Evolutionary conservation across 2,888 invertebrate species (phyloP).

Genomic region (Drosophila buzzatii): DNA sequence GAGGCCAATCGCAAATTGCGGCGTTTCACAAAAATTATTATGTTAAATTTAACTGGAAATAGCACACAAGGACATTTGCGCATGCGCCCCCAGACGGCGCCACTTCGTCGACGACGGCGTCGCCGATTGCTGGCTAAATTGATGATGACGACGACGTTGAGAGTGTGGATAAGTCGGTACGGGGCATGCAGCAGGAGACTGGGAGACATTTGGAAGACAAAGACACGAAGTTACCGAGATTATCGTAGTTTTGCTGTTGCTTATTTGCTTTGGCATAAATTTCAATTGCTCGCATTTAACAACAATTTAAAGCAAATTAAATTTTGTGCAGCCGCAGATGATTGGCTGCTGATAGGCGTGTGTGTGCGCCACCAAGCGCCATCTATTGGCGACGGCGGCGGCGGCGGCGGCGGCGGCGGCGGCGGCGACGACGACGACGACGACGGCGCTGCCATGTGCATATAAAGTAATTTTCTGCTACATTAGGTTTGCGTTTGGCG

Average conservation of each 20-base stretch:
- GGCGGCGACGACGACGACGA: slow-evolving; percentile 25
- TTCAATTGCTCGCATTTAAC: slow-evolving; percentile 81
- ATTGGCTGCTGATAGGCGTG: slow-evolving; percentile 76
- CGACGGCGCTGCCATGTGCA: slow-evolving; percentile 73
- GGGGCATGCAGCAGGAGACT: background rate
- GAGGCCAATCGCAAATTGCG: slow-evolving; percentile 69
- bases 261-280: slow-evolving; percentile 72
- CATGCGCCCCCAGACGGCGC: slow-evolving; percentile 79
- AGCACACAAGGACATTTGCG: slow-evolving; percentile 80
- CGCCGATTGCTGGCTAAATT: slow-evolving; percentile 73
- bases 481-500: slow-evolving; percentile 63
- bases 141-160: slow-evolving; percentile 70
- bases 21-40: slow-evolving; percentile 78
- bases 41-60: slow-evolving; percentile 75
- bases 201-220: slow-evolving; percentile 16
- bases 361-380: slow-evolving; percentile 45
- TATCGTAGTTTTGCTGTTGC: slow-evolving; percentile 57
- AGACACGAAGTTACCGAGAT: slow-evolving; percentile 56
- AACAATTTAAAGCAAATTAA: slow-evolving; percentile 80
- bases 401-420: slow-evolving; percentile 29
- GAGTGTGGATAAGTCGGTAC: slow-evolving; percentile 4
- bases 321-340: slow-evolving; percentile 69
- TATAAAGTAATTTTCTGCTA: slow-evolving; percentile 81
- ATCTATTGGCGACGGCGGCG: slow-evolving; percentile 60
- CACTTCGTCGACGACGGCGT: slow-evolving; percentile 61